A percentile compares a stretch with the other conserved stretches of the same genome.
These are phyloP conservation scores for Phainopepla nitens DNA, from an alignment of 2,113 vertebrate species.

Conservation along the genomic window DNA sequence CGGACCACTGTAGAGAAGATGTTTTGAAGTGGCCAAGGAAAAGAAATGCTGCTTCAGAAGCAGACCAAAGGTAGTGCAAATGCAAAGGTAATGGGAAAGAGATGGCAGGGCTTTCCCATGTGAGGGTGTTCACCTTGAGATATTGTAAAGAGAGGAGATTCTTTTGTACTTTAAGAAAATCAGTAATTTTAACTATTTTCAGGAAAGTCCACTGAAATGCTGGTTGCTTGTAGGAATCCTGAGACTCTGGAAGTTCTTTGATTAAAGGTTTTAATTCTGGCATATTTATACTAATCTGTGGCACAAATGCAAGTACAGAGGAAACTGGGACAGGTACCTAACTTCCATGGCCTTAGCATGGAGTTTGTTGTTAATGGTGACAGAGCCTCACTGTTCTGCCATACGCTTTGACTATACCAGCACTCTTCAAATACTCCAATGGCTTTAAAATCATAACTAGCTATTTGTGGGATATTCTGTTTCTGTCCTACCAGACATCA, in stretches of 20 bases:
- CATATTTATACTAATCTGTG: not conserved
- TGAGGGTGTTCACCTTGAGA: not conserved
- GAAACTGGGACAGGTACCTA: not conserved
- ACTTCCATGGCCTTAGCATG: not conserved
- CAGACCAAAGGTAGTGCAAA: not conserved
- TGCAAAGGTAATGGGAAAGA: not conserved
- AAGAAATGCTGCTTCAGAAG: not conserved
- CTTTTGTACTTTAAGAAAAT: not conserved
- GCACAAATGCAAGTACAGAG: not conserved
- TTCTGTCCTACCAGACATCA: not conserved
- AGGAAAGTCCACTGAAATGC: not conserved
- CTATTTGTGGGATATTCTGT: not conserved
- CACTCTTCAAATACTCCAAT: not conserved
- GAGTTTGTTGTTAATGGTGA: not conserved
- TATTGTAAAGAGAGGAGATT: not conserved
- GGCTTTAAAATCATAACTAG: not conserved
- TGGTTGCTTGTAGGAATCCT: not conserved
- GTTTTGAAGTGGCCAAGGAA: not conserved
- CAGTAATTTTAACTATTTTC: not conserved
- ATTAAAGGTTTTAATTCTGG: not conserved
- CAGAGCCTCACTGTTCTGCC: not conserved
- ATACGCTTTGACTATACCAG: rapidly evolving
- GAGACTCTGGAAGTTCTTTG: not conserved
- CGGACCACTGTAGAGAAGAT: not conserved
- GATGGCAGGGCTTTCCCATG: not conserved